Conservation (phyloP, 2,888 invertebrate species). For the Cecidostiba fungosa region DNA sequence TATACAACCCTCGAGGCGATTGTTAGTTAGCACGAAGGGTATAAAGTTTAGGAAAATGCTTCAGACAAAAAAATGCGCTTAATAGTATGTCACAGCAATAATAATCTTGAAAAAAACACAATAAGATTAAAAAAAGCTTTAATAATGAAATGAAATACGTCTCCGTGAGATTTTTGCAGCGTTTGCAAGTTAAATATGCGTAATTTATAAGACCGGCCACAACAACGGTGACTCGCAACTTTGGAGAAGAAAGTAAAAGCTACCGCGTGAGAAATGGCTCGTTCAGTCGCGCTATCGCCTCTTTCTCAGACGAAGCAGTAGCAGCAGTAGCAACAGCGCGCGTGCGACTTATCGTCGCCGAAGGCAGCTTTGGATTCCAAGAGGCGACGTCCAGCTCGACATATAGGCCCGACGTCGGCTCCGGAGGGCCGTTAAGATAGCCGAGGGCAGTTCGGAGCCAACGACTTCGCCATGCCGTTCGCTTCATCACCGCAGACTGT, state of each 20-base stretch:
- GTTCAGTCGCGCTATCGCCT: conserved; percentile 13
- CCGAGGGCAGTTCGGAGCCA: conserved; percentile 64
- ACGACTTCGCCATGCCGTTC: conserved; percentile 24
- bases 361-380: conserved; percentile 4
- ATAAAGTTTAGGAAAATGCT: not conserved
- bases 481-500: not conserved
- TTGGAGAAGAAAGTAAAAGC: conserved; percentile 18
- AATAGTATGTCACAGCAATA: not conserved
- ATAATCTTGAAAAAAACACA: not conserved
- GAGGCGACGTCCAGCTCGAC: conserved; percentile 17
- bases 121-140: too few relatives aligned
- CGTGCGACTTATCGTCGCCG: conserved; percentile 57
- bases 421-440: conserved; percentile 67
- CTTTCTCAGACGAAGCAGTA: not conserved
- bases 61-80: not conserved
- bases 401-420: conserved; percentile 1
- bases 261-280: conserved; percentile 35
- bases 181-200: not conserved
- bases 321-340: conserved; percentile 1
- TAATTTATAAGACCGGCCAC: not conserved
- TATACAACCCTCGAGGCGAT: conserved; percentile 30
- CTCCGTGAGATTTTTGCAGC: not conserved
- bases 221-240: not conserved
- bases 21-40: not conserved
- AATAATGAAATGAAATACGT: not conserved